phyloP scores from a whole-genome alignment of 1,140 invertebrate genomes.

The Neuroterus valhalla region DNA sequence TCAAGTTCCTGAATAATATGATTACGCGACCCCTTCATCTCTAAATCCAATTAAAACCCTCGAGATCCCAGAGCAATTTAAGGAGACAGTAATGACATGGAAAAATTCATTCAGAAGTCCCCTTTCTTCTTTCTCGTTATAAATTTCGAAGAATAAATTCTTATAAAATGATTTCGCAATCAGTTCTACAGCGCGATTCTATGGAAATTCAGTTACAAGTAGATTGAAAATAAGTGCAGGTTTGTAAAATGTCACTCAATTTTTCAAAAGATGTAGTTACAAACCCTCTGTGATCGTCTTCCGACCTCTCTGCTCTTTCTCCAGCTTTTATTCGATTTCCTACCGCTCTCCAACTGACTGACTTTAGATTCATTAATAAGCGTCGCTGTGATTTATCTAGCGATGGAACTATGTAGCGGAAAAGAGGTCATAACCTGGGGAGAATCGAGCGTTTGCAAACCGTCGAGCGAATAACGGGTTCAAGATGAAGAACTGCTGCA shows the following conservation, averaged over 20 bases:
- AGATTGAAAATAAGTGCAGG: not conserved
- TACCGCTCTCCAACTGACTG: conserved; percentile 12
- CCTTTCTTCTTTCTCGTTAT: too few species aligned
- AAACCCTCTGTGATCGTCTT: not conserved
- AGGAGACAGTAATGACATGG: too few species aligned
- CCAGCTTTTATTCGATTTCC: conserved; percentile 23
- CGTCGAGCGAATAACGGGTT: conserved; percentile 14
- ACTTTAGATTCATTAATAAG: conserved; percentile 28
- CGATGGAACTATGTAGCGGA: conserved; percentile 18
- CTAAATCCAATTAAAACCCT: too few species aligned
- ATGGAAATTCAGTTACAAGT: too few species aligned
- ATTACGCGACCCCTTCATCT: too few species aligned
- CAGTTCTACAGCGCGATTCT: too few species aligned
- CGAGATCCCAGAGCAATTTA: too few species aligned
- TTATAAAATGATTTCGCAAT: too few species aligned
- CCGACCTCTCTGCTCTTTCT: not conserved
- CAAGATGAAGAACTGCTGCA: conserved; percentile 5
- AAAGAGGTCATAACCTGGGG: conserved; percentile 18
- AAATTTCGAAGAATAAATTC: too few species aligned
- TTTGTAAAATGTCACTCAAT: conserved; percentile 6
- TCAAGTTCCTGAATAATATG: too few species aligned
- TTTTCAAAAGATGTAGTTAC: conserved; percentile 14
- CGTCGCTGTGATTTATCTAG: conserved; percentile 28
- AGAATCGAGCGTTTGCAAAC: conserved; percentile 22
- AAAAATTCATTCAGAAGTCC: too few species aligned